A percentile compares a stretch with the other conserved stretches of the same genome.
Conservation (phyloP, 1,140 invertebrate genomes). For the Drosophila tsacasi region DNA sequence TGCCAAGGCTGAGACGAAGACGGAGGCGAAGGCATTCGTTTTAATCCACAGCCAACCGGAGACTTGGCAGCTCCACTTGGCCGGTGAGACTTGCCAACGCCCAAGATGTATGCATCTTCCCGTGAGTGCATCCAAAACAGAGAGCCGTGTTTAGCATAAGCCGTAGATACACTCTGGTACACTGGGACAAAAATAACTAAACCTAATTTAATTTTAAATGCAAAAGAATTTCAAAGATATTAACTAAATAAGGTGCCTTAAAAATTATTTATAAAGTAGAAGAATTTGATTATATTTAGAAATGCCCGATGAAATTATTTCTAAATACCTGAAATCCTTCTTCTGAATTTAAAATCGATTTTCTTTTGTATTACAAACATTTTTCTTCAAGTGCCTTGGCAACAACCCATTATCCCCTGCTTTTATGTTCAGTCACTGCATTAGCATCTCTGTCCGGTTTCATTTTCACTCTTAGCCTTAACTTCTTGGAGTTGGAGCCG, state of each 20-base stretch:
- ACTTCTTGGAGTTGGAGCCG: conserved; percentile 54
- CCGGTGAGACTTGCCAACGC: conserved; percentile 23
- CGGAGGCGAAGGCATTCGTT: conserved; percentile 29
- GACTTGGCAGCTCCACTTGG: conserved; percentile 16
- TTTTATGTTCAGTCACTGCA: conserved; percentile 24
- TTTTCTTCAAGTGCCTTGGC: conserved; percentile 3
- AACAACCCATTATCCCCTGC: conserved; percentile 13
- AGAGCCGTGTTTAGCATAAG: conserved; percentile 24
- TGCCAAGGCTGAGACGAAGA: background rate
- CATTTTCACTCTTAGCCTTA: conserved; percentile 52
- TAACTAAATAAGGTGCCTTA: background rate
- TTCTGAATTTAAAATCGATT: background rate
- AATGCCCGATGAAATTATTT: too few species aligned
- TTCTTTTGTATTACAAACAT: background rate
- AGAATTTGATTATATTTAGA: too few species aligned
- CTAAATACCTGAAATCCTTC: too few species aligned
- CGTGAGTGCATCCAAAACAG: conserved; percentile 16
- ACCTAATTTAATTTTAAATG: background rate
- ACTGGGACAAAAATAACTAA: background rate
- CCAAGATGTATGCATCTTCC: conserved; percentile 30
- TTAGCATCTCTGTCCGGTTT: conserved; percentile 47
- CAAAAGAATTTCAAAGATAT: background rate
- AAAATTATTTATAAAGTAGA: background rate
- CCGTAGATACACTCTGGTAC: background rate
- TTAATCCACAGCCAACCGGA: conserved; percentile 18